Evolutionary conservation across 2,888 invertebrate species (phyloP), one percentile per base, ranked within the genome.

Genomic region (Drosophila flavopinicola): DNA sequence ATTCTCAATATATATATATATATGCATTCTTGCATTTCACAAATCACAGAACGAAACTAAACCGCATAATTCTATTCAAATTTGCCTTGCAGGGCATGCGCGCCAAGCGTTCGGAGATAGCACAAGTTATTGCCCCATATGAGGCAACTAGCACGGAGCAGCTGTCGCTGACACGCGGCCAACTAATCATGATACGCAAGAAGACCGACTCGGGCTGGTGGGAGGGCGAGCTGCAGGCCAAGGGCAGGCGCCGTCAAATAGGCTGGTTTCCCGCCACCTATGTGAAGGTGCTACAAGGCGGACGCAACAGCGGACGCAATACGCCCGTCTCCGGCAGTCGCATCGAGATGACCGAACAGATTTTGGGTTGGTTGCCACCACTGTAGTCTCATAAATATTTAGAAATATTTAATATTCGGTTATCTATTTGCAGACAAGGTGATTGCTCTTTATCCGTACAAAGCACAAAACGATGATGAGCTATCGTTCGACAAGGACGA

Each of bases 231-330:
- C 92, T 99, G 37, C 98, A 98, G 92, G 98, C 94, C 1, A 95
- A 95, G 88, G 98, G 98, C 0, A 94, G 97, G 82, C 96, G 96
- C 89, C 92, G 97, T 29, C 97, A 98, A 91, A 94, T 98, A 29
- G 99, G 99, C 2, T 99, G 99, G 99, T 99, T 99, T 92, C 99
- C 99, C 0, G 99, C 99, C 23, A 97, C 97, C 65, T 99, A 99
- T 89, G 98, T 99, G 6, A 98, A 98, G 93, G 90, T 95, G 15
- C 93, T 95, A 58, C 93, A 94, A 9, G 93, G 94, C 0, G 95
- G 95, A 0, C 92, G 94, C 10, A 93, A 93, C 6, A 95, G 95
- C 10, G 95, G 95, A 0, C 92, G 95, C 30, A 95, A 94, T 9
- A 95, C 95, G 0, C 96, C 96, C 0, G 95, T 95, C 2, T 92